Base-by-base conservation (phyloP, 2,113 vertebrate genomes). In the Limnothrissa miodon region DNA sequence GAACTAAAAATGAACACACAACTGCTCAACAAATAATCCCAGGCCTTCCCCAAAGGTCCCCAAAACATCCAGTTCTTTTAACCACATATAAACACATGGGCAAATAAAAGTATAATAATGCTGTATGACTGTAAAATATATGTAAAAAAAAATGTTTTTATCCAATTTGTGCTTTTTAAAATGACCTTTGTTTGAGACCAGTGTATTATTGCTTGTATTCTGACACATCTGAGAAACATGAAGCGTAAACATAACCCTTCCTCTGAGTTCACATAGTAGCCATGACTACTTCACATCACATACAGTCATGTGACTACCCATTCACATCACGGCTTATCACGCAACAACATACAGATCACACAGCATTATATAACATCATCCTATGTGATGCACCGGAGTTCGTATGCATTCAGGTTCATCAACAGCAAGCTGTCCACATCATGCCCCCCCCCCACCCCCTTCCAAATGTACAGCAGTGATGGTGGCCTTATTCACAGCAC, bases 271-370 rank as follows among this genome's bases (percentile, higher is more conserved):
- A 56, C 23, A 56, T 23, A 19, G 21, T 56, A 56, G 51, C 23
- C 19, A 21, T 56, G 51, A 23, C 21, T 5, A 23, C 51, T 23
- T 56, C 51, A 23, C 19, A 23, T 56, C 51, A 23, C 19, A 56
- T 2, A 48, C 46, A 48, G 56, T 59, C 59, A 66, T 66, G 59
- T 66, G 59, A 66, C 59, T 10, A 25, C 9, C 59, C 6, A 9
- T n/a, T 74, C 66, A 74, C 66, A 74, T 74, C 66, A 36, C 33
- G 66, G 11, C 10, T 19, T n/a, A 66, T 66, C 59, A 66, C 66
- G 19, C 4, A 29, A 36, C 13, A 74, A 33, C 59, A 29, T 29
- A 29, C 59, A 29, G 9, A 29, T 15, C 15, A 33, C 29, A 74
- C 15, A 36, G 66, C 66, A 36, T 74, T 74, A 36, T 29, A 33